Conservation (phyloP, 2,797 vertebrate genomes). For the Oreonectes daqikongensis region DNA sequence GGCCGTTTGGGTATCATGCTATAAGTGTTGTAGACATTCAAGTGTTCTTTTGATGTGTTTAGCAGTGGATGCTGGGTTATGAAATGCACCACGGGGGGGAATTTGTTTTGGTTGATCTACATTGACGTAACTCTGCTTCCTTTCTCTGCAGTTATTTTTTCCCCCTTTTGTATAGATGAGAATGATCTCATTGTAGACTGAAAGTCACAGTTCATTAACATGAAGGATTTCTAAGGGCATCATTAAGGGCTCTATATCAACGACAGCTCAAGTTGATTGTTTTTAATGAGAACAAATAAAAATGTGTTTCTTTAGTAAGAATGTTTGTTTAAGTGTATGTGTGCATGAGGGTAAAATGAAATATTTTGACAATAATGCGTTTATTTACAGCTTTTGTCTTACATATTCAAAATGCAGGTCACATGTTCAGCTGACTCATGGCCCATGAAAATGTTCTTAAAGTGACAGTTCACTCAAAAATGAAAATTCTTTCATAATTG, state of each 20-base stretch:
- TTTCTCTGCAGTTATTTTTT: conserved; percentile 36
- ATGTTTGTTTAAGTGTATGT: conserved; percentile 23
- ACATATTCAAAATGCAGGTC: neutral
- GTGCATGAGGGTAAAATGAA: neutral
- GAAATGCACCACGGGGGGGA: neutral
- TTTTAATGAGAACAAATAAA: conserved; percentile 78
- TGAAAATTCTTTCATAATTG: no score
- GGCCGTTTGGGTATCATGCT: conserved; percentile 36
- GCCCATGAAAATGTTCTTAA: neutral
- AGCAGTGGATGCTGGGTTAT: conserved; percentile 34
- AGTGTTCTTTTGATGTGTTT: conserved; percentile 25
- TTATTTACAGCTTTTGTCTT: neutral
- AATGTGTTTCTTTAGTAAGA: conserved; percentile 63
- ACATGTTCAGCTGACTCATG: no score
- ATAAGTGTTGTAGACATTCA: conserved; percentile 27
- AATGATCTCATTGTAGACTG: conserved; percentile 64
- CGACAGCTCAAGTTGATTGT: conserved; percentile 75
- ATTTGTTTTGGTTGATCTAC: conserved; percentile 53
- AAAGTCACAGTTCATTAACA: conserved; percentile 72
- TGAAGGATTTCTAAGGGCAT: conserved; percentile 71
- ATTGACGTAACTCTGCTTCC: conserved; percentile 52
- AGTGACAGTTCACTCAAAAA: no score
- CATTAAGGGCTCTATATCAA: conserved; percentile 73
- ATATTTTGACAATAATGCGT: neutral
- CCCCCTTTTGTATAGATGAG: conserved; percentile 53